These are phyloP conservation scores for Limnephilus auricula DNA, from an alignment of 2,888 invertebrate genomes.

Conservation along the genomic window DNA sequence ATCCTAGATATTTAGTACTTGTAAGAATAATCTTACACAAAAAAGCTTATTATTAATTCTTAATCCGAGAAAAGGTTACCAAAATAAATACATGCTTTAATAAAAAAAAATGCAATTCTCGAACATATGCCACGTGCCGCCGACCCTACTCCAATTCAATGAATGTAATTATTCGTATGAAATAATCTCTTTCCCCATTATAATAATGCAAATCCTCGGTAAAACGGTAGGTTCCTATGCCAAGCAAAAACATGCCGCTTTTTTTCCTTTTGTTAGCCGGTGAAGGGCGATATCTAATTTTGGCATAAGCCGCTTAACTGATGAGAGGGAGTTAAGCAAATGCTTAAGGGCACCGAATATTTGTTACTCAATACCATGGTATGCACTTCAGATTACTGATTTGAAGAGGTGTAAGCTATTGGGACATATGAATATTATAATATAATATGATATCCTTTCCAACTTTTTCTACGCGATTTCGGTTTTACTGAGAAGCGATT, in stretches of 20 bases:
- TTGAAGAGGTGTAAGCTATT: slow-evolving; percentile 7
- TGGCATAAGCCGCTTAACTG: slow-evolving; percentile 37
- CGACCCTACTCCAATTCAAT: neutral
- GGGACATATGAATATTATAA: neutral
- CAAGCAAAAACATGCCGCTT: slow-evolving; percentile 27
- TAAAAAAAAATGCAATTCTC: neutral
- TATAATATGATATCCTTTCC: neutral
- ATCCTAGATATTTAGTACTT: neutral
- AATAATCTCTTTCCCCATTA: slow-evolving; percentile 25
- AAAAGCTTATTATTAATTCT: neutral
- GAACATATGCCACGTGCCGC: neutral
- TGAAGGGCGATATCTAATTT: slow-evolving; percentile 42
- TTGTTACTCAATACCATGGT: neutral
- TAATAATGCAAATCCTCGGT: slow-evolving; percentile 38
- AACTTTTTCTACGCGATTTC: neutral
- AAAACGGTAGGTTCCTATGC: neutral
- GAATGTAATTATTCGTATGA: slow-evolving; percentile 26
- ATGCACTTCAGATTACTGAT: neutral
- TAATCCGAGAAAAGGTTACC: neutral
- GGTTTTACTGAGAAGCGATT: neutral
- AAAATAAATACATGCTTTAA: neutral
- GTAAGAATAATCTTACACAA: neutral
- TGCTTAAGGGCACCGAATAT: slow-evolving; percentile 2
- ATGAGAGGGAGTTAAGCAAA: neutral
- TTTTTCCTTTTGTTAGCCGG: slow-evolving; percentile 15